phyloP scores from a whole-genome alignment of 1,140 invertebrate genomes.

The Trinorchestia longiramus region DNA sequence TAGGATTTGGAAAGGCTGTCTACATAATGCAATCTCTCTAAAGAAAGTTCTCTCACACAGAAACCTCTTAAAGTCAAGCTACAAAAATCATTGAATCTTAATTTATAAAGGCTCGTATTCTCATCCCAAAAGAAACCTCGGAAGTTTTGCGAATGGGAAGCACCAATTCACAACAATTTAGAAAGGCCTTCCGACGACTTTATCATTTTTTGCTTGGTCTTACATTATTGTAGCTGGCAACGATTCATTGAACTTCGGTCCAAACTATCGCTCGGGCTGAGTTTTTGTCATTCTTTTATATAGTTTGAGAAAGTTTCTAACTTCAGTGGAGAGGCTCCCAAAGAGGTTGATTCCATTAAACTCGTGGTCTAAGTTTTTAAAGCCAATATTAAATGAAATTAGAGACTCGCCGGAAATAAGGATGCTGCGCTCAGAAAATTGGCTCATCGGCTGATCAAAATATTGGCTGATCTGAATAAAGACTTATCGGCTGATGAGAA shows the following conservation, averaged over 20 bases:
- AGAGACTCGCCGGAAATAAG: background rate
- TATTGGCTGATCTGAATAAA: background rate
- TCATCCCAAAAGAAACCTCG: background rate
- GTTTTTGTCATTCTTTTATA: constrained; percentile 10
- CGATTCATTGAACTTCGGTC: background rate
- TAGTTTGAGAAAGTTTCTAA: constrained; percentile 21
- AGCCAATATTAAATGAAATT: constrained; percentile 45
- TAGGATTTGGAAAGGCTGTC: too few species aligned
- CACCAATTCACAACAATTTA: background rate
- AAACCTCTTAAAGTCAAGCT: background rate
- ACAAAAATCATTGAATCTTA: background rate
- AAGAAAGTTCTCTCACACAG: background rate
- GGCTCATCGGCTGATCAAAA: background rate
- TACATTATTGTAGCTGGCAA: background rate
- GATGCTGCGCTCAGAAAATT: background rate
- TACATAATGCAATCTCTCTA: background rate
- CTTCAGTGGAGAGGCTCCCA: constrained; percentile 9
- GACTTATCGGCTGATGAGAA: background rate
- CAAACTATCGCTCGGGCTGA: background rate
- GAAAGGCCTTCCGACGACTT: background rate
- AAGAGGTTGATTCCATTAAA: constrained; percentile 44
- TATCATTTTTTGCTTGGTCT: background rate
- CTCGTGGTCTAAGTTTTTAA: constrained; percentile 28
- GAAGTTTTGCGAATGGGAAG: background rate
- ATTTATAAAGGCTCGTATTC: background rate